Evolutionary conservation across 2,888 invertebrate genomes (phyloP).

Genomic region (Euphydryas editha): DNA sequence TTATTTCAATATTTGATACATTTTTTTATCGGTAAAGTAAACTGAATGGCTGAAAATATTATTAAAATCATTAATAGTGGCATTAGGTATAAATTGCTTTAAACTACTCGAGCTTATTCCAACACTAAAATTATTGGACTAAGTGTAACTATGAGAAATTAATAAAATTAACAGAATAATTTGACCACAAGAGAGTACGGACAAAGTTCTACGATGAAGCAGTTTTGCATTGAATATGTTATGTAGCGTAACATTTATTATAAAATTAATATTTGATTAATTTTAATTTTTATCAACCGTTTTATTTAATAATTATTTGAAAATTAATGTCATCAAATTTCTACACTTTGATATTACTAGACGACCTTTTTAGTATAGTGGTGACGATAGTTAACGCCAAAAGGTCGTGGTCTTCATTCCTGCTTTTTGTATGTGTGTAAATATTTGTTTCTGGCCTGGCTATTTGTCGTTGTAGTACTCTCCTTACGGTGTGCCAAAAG

Average conservation of each 20-base stretch:
- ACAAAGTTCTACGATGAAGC: conserved; percentile 47
- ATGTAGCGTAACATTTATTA: conserved; percentile 13
- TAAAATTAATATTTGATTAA: conserved; percentile 27
- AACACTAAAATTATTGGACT: conserved; percentile 36
- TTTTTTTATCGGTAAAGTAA: too few species aligned
- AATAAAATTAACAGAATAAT: conserved; percentile 55
- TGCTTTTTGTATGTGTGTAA: too few species aligned
- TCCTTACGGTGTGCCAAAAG: too few species aligned
- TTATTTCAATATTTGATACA: too few species aligned
- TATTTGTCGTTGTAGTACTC: too few species aligned
- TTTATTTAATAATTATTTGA: background rate
- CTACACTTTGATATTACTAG: too few species aligned
- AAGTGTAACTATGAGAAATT: conserved; percentile 50
- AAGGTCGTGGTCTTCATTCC: too few species aligned
- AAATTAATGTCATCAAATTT: background rate
- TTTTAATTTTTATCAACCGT: conserved; percentile 11
- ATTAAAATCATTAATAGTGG: background rate
- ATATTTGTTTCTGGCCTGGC: too few species aligned
- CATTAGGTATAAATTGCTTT: conserved; percentile 18
- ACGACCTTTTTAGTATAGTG: too few species aligned
- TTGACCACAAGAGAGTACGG: conserved; percentile 42
- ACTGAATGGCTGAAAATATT: too few species aligned
- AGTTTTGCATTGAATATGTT: conserved; percentile 43
- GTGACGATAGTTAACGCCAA: too few species aligned
- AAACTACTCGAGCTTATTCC: conserved; percentile 28